Evolutionary conservation across 2,888 invertebrate species (phyloP).

Genomic region (Tolmerus cingulatus): DNA sequence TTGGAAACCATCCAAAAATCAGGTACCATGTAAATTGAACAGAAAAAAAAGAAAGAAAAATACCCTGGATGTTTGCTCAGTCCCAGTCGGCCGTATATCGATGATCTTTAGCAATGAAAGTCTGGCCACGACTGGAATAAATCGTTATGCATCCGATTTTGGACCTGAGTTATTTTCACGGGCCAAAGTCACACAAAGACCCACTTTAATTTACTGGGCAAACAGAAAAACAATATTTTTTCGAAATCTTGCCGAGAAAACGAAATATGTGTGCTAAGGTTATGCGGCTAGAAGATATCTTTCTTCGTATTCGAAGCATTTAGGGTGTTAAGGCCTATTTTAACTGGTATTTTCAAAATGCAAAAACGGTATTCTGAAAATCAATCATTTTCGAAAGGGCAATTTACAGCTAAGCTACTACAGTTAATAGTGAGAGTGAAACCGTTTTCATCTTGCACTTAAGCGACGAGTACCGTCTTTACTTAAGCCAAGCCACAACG

Average conservation of each 20-base stretch:
- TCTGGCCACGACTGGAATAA: neutral
- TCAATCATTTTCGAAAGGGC: neutral
- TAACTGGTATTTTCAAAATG: neutral
- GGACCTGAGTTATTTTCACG: neutral
- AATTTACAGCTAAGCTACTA: neutral
- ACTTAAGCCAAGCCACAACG: neutral
- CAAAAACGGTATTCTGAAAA: neutral
- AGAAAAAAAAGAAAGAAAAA: neutral
- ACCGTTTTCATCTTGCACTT: neutral
- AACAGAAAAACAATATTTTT: neutral
- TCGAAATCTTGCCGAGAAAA: neutral
- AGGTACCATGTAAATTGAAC: neutral
- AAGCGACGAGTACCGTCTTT: neutral
- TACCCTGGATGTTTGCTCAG: neutral
- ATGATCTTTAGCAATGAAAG: conserved; percentile 23
- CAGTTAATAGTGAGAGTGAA: neutral
- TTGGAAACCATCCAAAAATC: conserved; percentile 12
- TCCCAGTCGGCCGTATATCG: neutral
- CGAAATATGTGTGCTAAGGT: neutral
- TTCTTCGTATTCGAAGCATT: neutral
- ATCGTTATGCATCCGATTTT: neutral
- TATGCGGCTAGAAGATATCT: neutral
- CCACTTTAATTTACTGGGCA: neutral
- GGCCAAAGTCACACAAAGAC: neutral
- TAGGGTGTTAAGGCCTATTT: neutral